Base-by-base conservation (phyloP, 2,113 vertebrate species). In the Misgurnus mizolepis region DNA sequence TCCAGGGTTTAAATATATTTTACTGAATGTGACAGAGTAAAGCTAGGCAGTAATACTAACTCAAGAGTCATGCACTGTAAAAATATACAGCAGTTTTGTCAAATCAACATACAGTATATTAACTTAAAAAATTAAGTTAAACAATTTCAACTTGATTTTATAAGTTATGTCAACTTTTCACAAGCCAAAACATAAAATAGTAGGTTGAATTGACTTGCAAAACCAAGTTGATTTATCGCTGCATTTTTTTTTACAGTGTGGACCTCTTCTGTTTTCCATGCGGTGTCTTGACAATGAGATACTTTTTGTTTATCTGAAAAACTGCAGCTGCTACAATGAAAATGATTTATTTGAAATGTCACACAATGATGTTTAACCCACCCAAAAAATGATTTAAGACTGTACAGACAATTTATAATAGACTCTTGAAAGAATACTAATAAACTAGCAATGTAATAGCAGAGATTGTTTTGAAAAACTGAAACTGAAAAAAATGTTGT, bases 321-420 rank as follows among this genome's bases (percentile, higher is more conserved):
- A n/a, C 53, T 79, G n/a, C 22, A 60, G 34, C 66, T 83, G 76
- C 76, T 76, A 65, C 55, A 67, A 56, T 47, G 55, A 82, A 67
- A 66, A 64, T 5, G 5, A 64, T 40, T 9, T 67, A 45, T 27
- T 79, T 75, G 77, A 79, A 43, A 17, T 50, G 22, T 60, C 65
- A 47, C 43, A 75, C 5, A 67, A 75, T 67, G 55, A 60, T 47
- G 0, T 79, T 56, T n/a, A 3, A 69, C 50, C 66, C 78, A 3
- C 47, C 47, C 65, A 61, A 67, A 67, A 56, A 41, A 71, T 65
- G 74, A 18, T 71, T 68, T 65, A 69, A 79, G 74, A 39, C 10
- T 82, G 82, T 82, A 86, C 80, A 83, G 67, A 80, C 60, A 50
- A 70, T 75, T 64, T 79, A 72, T 71, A 66, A 66, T 72, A 80